These are phyloP conservation scores for Enteromius viviparus DNA, from an alignment of 2,797 vertebrate genomes.

Conservation along the genomic window DNA sequence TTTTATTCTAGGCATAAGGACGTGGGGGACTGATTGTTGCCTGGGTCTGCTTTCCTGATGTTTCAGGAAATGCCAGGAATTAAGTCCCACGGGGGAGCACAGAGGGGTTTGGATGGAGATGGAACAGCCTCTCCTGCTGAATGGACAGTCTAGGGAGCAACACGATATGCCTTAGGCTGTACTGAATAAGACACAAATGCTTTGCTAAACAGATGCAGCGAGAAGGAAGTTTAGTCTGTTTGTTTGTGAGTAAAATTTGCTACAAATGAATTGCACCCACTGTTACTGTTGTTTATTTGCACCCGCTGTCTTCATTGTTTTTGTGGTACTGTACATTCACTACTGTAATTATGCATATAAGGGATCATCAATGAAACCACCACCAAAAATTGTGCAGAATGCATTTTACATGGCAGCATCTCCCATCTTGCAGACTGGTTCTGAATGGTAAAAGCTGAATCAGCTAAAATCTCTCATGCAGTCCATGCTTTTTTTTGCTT, in stretches of 20 bases:
- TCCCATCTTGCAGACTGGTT: background rate
- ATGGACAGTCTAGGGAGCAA: constrained; percentile 12
- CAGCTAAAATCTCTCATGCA: background rate
- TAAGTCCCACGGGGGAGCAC: constrained; percentile 21
- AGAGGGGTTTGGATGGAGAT: constrained; percentile 32
- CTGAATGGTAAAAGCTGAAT: background rate
- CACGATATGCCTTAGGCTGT: background rate
- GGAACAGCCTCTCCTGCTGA: constrained; percentile 41
- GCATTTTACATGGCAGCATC: background rate
- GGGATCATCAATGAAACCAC: background rate
- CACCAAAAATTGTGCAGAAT: background rate
- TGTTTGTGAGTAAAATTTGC: background rate
- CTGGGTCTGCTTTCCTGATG: constrained; percentile 35
- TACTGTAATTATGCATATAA: background rate
- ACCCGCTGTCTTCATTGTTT: background rate
- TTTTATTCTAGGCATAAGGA: constrained; percentile 28
- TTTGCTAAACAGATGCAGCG: constrained; percentile 16
- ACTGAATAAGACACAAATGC: constrained; percentile 3
- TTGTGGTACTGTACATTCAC: background rate
- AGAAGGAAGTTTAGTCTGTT: background rate
- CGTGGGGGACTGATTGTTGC: constrained; percentile 38
- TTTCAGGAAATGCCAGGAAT: constrained; percentile 51
- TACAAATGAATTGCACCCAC: background rate
- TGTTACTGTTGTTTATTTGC: background rate
- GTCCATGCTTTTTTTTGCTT: background rate